Conservation (phyloP, 2,797 vertebrate species). For the Crocodylus rhombifer region DNA sequence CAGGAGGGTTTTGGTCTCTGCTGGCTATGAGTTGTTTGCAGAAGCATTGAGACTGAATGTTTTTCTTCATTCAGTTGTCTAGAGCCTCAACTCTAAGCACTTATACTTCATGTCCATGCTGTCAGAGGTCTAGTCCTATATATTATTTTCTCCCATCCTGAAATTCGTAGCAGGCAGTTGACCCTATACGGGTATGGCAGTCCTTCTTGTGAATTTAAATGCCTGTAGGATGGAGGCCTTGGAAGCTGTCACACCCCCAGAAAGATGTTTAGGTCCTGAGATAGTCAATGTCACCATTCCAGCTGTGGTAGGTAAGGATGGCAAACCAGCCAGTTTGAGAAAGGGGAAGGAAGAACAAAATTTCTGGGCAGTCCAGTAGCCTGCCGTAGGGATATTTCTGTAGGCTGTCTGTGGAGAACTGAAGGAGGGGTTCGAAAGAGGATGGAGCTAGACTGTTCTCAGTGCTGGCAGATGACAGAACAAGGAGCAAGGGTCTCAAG, state of each 20-base stretch:
- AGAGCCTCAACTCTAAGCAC: background rate
- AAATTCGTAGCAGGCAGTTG: accelerated
- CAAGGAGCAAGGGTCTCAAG: too few relatives aligned
- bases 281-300: background rate
- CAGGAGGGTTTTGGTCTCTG: accelerated
- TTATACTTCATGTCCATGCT: accelerated
- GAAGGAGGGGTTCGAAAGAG: too few relatives aligned
- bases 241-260: background rate
- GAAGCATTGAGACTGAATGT: background rate
- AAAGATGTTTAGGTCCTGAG: background rate
- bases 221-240: background rate
- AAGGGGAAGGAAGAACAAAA: background rate
- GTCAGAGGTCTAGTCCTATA: accelerated
- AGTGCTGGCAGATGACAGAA: too few relatives aligned
- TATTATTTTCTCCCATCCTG: accelerated
- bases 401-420: background rate
- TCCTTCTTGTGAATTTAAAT: background rate
- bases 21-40: background rate
- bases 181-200: background rate
- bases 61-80: background rate
- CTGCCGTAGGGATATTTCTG: background rate
- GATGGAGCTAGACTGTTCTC: too few relatives aligned
- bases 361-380: background rate
- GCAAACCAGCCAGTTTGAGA: accelerated
- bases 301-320: accelerated